Evolutionary conservation across 2,888 invertebrate genomes (phyloP).

Genomic region (Caenorhabditis sp.): DNA sequence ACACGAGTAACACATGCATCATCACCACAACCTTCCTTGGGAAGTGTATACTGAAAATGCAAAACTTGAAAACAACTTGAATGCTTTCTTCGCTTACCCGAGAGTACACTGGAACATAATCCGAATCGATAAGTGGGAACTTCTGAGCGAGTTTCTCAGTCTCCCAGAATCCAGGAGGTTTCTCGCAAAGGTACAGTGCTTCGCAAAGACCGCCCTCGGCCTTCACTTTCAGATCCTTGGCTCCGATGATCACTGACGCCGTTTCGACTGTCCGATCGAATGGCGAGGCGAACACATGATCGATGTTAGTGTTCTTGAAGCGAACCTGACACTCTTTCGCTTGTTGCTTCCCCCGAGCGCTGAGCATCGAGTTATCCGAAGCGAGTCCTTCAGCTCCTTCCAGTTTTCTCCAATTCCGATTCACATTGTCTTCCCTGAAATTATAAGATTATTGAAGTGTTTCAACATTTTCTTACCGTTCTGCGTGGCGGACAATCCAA

Average conservation of each 20-base stretch:
- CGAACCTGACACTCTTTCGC: conserved; percentile 73
- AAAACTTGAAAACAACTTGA: too few species aligned
- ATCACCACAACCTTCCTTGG: conserved; percentile 78
- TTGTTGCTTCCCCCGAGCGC: conserved; percentile 75
- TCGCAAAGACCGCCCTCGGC: conserved; percentile 79
- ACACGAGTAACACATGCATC: conserved; percentile 78
- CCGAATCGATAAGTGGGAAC: conserved; percentile 72
- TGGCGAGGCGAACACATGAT: conserved; percentile 79
- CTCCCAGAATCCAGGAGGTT: conserved; percentile 75
- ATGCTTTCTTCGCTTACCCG: conserved; percentile 60
- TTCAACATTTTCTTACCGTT: conserved; percentile 74
- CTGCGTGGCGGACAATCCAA: conserved; percentile 80
- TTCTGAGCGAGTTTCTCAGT: conserved; percentile 73
- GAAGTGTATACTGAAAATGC: conserved; percentile 68
- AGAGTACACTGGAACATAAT: conserved; percentile 76
- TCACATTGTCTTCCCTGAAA: conserved; percentile 71
- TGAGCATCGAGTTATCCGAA: conserved; percentile 79
- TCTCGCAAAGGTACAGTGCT: conserved; percentile 79
- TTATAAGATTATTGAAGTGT: neutral
- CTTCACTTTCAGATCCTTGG: conserved; percentile 75
- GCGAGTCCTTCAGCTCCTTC: conserved; percentile 62
- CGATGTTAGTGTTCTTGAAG: conserved; percentile 73
- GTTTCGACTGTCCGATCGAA: conserved; percentile 81
- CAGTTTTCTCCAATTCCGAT: conserved; percentile 64
- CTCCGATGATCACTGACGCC: conserved; percentile 71